Conservation (phyloP, 2,888 invertebrate species). For the Sinodicranocentrus sp. region DNA sequence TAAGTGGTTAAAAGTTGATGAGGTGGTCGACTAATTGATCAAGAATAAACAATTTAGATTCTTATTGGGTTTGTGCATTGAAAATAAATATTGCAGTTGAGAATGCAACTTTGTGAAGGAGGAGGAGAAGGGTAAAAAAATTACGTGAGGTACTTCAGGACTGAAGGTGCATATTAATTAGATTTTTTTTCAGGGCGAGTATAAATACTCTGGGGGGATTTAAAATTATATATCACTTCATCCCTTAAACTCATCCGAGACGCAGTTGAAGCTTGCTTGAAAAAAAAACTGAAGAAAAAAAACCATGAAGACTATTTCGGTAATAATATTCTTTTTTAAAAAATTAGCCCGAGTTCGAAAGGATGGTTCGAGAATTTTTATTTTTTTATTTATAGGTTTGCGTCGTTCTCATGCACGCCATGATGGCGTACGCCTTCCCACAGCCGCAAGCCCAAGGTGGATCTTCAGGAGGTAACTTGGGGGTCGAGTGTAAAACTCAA, state of each 20-base stretch:
- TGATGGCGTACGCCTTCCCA: slow-evolving; percentile 29
- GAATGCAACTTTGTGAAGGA: neutral
- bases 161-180: slow-evolving; percentile 6
- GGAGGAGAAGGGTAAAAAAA: neutral
- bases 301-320: slow-evolving; percentile 48
- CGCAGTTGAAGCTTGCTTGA: neutral
- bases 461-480: slow-evolving; percentile 46
- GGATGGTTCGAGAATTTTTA: neutral
- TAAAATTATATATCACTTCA: slow-evolving; percentile 5
- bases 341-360: neutral
- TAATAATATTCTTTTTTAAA: neutral
- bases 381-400: neutral
- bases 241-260: neutral
- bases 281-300: too few species aligned
- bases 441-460: slow-evolving; percentile 40
- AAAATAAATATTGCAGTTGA: too few species aligned
- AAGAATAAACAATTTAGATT: slow-evolving; percentile 41
- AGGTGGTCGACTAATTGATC: slow-evolving; percentile 9
- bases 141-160: slow-evolving; percentile 1
- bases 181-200: slow-evolving; percentile 10
- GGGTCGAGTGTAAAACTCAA: slow-evolving; percentile 69
- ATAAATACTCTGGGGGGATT: neutral
- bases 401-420: slow-evolving; percentile 32
- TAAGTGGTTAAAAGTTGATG: too few species aligned
- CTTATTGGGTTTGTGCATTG: too few species aligned